Evolutionary conservation across 2,888 invertebrate genomes (phyloP), one percentile per base, ranked within the genome.

Genomic region (Pammene aurita): DNA sequence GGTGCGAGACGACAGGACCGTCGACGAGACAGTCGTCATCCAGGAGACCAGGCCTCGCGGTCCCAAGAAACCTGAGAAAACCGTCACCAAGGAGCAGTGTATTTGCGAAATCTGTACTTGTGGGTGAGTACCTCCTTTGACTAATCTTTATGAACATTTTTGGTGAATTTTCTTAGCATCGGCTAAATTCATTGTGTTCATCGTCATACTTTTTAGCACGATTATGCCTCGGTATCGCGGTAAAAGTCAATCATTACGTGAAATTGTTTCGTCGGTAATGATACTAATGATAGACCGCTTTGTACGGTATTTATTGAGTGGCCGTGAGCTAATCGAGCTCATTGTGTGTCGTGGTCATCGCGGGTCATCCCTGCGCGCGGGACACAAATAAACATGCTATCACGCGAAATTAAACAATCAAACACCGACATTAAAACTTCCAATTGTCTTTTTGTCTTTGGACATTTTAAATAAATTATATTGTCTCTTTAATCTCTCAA

Each of bases 21-120:
- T 83, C 50, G 82, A 89, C 68, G 84, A 85, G 76, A 90, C 85
- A 66, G 84, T 87, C 74, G 83, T 89, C 76, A 78, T 84, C 60
- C 87, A 93, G 74, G 86, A 92, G 84, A 86, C 84, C 75, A 85
- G 83, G 78, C 89, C 88, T 42, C 85, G 81, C 75, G 91, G 92
- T 73, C 91, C 92, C 73, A 92, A 84, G 81, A 89, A 87, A 83
- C 89, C 90, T 66, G 88, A 90, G 75, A 88, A 88, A 74, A 76
- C 75, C 65, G 79, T 84, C 56, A 86, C 91, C 74, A 96, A 95
- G 83, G 97, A 97, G 82, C 96, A 96, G 86, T 97, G 97, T 86
- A 96, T 97, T 80, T 97, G 97, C 84, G 97, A 97, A 92, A 95
- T 97, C 73, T 97, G 97, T 86, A 97, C 97, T 81, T 97, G 97